These are phyloP conservation scores for Cephonodes hylas DNA, from an alignment of 2,888 invertebrate species.

Conservation along the genomic window DNA sequence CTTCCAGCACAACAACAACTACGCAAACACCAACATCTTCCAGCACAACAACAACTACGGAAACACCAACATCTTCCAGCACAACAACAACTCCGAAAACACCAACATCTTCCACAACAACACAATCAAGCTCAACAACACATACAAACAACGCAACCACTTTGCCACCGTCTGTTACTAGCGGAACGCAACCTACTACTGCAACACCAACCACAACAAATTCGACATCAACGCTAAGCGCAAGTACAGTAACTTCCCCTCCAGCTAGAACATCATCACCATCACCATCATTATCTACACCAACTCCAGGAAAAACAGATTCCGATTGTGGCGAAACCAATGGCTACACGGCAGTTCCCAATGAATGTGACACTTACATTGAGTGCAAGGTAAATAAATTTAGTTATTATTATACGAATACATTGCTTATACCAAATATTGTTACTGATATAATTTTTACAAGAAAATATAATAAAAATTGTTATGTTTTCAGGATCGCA, in stretches of 20 bases:
- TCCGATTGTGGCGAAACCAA: background rate
- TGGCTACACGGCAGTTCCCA: background rate
- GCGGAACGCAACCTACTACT: too few species aligned
- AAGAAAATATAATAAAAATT: too few species aligned
- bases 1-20: background rate
- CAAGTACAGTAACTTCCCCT: background rate
- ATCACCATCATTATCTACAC: background rate
- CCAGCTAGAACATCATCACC: background rate
- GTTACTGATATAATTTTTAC: too few species aligned
- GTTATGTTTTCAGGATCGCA: background rate
- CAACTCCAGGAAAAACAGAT: background rate
- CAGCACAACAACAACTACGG: slow-evolving; percentile 8
- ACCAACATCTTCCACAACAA: too few species aligned
- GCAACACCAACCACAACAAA: background rate
- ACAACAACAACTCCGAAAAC: too few species aligned
- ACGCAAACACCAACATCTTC: background rate
- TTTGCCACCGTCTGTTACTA: too few species aligned
- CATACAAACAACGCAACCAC: too few species aligned
- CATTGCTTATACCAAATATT: too few species aligned
- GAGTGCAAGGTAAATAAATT: background rate
- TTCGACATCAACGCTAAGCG: background rate
- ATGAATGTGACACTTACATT: slow-evolving; percentile 11
- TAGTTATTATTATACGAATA: background rate
- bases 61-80: background rate
- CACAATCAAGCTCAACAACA: too few species aligned